Percentiles rank a stretch among this genome's conserved stretches.
phyloP scores from a whole-genome alignment of 2,797 vertebrate genomes.

The Eptatretus atami region DNA sequence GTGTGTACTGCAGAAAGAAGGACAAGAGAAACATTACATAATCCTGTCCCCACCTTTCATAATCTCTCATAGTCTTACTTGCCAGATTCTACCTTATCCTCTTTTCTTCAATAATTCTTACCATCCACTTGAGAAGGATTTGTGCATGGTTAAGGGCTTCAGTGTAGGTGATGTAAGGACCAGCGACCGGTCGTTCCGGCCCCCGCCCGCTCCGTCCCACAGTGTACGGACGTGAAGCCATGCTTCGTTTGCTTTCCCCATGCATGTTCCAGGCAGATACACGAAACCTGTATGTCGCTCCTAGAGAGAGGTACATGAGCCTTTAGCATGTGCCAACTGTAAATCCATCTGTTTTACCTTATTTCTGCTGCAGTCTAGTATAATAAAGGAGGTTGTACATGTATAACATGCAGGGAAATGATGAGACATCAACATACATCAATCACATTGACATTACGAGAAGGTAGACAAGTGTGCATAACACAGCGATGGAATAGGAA shows the following conservation, averaged over 20 bases:
- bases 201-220: slow-evolving; percentile 42
- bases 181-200: slow-evolving; percentile 43
- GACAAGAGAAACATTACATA: neutral
- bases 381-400: slow-evolving; percentile 4
- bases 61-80: neutral
- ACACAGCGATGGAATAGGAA: no score
- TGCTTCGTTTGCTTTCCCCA: slow-evolving; percentile 65
- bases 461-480: no score
- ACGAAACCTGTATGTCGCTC: slow-evolving; percentile 68
- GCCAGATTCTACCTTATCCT: fast-evolving
- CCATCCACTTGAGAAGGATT: slow-evolving; percentile 92
- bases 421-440: no score
- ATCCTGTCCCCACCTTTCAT: neutral
- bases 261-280: slow-evolving; percentile 73
- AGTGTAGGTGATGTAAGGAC: slow-evolving; percentile 89
- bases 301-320: slow-evolving; percentile 14
- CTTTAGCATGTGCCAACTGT: no score
- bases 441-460: no score
- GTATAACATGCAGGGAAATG: neutral
- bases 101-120: slow-evolving; percentile 14
- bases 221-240: slow-evolving; percentile 48
- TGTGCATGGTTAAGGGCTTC: slow-evolving; percentile 86
- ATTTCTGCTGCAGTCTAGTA: no score
- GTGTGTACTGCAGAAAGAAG: slow-evolving; percentile 28
- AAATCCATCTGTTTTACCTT: no score